Evolutionary conservation across 1,140 invertebrate species (phyloP).

Genomic region (Drosophila ananassae): DNA sequence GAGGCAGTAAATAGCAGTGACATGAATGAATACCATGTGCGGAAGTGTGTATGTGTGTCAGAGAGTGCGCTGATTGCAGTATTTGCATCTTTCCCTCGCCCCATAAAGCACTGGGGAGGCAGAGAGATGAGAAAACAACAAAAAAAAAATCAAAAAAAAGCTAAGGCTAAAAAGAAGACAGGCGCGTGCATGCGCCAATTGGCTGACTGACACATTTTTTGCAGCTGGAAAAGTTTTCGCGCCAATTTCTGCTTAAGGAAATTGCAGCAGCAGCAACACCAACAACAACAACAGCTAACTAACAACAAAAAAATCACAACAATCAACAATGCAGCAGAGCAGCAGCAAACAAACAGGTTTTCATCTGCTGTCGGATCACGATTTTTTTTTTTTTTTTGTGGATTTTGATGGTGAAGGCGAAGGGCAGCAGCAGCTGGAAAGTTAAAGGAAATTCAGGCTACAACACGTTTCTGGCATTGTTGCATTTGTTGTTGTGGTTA

Average conservation of each 20-base stretch:
- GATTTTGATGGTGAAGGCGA: conserved; percentile 66
- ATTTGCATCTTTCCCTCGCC: conserved; percentile 32
- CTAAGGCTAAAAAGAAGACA: conserved; percentile 15
- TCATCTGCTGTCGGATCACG: conserved; percentile 64
- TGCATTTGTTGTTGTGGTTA: conserved; percentile 37
- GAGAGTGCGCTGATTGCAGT: conserved; percentile 38
- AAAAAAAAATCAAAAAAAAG: conserved; percentile 3
- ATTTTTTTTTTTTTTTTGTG: background rate
- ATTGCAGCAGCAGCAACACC: conserved; percentile 42
- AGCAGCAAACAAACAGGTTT: conserved; percentile 66
- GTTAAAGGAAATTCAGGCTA: conserved; percentile 54
- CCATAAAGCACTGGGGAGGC: conserved; percentile 2
- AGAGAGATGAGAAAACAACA: conserved; percentile 4
- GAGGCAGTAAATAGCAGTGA: conserved; percentile 41
- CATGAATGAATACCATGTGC: conserved; percentile 69
- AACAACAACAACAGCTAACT: background rate
- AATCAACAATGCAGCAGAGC: conserved; percentile 38
- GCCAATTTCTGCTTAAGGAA: conserved; percentile 67
- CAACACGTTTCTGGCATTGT: conserved; percentile 54
- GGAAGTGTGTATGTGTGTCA: conserved; percentile 62
- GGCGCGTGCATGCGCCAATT: conserved; percentile 47
- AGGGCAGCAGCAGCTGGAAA: conserved; percentile 56
- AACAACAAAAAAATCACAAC: conserved; percentile 65
- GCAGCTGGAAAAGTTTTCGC: conserved; percentile 74
- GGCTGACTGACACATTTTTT: conserved; percentile 72